Evolutionary conservation across 2,113 vertebrate genomes (phyloP).

Genomic region (Delphinus delphis): DNA sequence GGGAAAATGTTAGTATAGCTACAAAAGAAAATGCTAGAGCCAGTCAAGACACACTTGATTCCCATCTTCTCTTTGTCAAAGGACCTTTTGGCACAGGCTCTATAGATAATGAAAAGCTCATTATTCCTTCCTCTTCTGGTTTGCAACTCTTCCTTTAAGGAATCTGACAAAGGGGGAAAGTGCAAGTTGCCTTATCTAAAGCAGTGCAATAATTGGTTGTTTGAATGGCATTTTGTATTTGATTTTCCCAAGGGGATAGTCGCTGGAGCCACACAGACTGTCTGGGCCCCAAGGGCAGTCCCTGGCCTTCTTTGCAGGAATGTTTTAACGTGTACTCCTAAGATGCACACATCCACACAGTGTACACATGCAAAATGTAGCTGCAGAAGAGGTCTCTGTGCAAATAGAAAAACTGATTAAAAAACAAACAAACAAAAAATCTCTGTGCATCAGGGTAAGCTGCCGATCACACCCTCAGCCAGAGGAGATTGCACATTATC

Average conservation of each 20-base stretch:
- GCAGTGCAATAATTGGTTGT: slow-evolving; percentile 47
- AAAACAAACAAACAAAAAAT: slow-evolving; percentile 38
- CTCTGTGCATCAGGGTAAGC: neutral
- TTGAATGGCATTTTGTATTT: slow-evolving; percentile 47
- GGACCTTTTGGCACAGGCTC: slow-evolving; percentile 16
- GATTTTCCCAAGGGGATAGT: slow-evolving; percentile 48
- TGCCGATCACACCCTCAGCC: neutral
- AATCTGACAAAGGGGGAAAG: slow-evolving; percentile 44
- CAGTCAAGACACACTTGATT: neutral
- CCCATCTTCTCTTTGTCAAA: slow-evolving; percentile 49
- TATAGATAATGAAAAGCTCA: slow-evolving; percentile 55
- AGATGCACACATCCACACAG: neutral
- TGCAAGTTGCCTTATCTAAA: slow-evolving; percentile 59
- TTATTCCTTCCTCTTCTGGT: slow-evolving; percentile 23
- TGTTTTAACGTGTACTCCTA: neutral
- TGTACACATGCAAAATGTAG: neutral
- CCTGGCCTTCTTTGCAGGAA: neutral
- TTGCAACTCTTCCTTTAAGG: slow-evolving; percentile 41
- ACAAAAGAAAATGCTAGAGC: slow-evolving; percentile 39
- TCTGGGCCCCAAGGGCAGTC: neutral
- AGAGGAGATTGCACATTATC: slow-evolving; percentile 43
- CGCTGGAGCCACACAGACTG: neutral
- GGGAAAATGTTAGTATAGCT: neutral
- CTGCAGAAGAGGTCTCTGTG: neutral
- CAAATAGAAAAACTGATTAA: slow-evolving; percentile 5